phyloP scores from a whole-genome alignment of 2,113 vertebrate species.

The Zootoca vivipara region DNA sequence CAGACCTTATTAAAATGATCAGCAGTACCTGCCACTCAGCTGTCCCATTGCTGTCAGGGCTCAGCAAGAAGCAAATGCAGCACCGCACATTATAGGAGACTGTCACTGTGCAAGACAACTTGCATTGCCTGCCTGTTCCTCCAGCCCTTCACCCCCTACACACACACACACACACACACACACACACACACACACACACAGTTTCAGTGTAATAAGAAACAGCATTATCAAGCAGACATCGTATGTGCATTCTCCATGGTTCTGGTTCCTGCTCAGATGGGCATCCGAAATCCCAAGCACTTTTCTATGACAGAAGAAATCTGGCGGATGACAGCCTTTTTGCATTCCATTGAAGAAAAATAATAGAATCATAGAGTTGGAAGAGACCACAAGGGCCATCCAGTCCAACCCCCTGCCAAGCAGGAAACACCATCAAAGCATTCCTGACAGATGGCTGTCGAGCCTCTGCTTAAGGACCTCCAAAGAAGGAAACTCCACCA shows the following conservation, averaged over 20 bases:
- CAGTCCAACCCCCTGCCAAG: too few relatives aligned
- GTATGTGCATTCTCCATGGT: background rate
- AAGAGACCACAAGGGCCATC: too few relatives aligned
- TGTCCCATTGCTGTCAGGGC: background rate
- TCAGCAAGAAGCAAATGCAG: conserved; percentile 38
- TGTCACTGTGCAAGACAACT: conserved; percentile 17
- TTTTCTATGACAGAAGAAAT: background rate
- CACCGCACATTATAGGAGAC: conserved; percentile 21
- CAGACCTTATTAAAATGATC: conserved; percentile 41
- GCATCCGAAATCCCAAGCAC: background rate
- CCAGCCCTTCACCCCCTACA: background rate
- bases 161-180: background rate
- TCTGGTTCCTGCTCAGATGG: background rate
- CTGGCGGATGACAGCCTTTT: background rate
- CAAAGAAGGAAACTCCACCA: too few relatives aligned
- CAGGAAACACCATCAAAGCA: too few relatives aligned
- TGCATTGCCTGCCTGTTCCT: conserved; percentile 15
- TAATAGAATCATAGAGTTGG: too few relatives aligned
- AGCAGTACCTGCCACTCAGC: conserved; percentile 30
- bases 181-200: background rate
- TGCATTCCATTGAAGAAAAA: background rate
- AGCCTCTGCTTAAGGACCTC: too few relatives aligned
- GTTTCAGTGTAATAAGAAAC: conserved; percentile 47
- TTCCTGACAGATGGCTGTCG: too few relatives aligned
- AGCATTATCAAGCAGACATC: background rate